These are phyloP conservation scores for Bombus breviceps DNA, from an alignment of 1,140 invertebrate genomes.

Conservation along the genomic window DNA sequence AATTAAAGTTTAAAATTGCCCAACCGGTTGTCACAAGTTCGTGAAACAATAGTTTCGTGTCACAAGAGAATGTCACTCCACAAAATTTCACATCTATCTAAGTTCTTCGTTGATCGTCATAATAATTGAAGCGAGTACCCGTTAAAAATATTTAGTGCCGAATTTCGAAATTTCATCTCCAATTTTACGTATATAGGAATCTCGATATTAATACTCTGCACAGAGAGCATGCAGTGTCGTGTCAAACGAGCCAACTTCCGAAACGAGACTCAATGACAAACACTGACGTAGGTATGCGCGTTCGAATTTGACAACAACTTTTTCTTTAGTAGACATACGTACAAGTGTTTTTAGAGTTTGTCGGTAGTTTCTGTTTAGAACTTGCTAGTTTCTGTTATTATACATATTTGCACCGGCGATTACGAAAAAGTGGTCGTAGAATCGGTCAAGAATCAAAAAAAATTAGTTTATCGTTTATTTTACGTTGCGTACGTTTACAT, in stretches of 20 bases:
- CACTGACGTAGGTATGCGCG: too few species aligned
- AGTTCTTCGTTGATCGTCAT: neutral
- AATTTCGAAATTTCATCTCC: neutral
- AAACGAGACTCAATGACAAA: neutral
- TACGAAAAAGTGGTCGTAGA: too few species aligned
- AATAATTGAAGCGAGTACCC: neutral
- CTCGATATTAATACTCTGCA: neutral
- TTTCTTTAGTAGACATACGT: too few species aligned
- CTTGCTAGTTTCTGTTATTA: too few species aligned
- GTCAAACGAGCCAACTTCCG: neutral
- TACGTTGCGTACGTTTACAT: too few species aligned
- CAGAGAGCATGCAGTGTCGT: neutral
- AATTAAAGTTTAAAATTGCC: neutral
- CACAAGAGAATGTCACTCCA: neutral
- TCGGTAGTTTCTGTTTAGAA: too few species aligned
- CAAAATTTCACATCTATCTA: neutral
- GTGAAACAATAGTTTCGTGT: neutral
- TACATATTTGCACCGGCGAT: too few species aligned
- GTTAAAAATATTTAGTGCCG: neutral
- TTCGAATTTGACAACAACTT: slow-evolving; percentile 28
- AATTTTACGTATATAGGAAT: neutral
- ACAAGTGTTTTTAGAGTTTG: too few species aligned
- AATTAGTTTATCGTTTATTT: neutral
- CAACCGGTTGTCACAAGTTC: neutral
- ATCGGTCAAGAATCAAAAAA: too few species aligned